Percentiles rank a stretch among this genome's conserved stretches.
These are phyloP conservation scores for Rattus rattus DNA, from an alignment of 2,113 vertebrate genomes.

Conservation along the genomic window DNA sequence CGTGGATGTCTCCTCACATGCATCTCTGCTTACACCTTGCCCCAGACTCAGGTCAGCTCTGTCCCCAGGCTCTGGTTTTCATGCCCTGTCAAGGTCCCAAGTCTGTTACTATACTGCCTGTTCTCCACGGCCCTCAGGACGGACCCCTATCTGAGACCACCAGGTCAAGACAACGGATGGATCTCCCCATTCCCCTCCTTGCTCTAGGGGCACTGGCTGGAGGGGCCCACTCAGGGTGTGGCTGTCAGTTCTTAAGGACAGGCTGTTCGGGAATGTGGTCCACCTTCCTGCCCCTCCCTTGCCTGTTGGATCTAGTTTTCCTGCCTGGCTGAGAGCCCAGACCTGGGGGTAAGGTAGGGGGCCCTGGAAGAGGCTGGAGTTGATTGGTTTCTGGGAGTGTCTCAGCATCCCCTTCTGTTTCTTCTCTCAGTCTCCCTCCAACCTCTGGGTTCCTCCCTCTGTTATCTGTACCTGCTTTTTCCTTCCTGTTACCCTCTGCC, in stretches of 20 bases:
- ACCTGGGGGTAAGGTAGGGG: not conserved
- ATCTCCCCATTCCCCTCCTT: not conserved
- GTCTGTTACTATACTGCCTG: not conserved
- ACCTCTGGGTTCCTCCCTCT: not conserved
- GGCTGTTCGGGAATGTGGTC: not conserved
- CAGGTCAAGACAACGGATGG: not conserved
- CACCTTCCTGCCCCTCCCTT: not conserved
- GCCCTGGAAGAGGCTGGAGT: not conserved
- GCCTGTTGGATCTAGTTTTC: not conserved
- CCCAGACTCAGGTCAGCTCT: not conserved
- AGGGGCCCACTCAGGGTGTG: not conserved
- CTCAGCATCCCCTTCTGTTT: not conserved
- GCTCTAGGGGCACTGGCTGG: not conserved
- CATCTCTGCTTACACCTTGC: not conserved
- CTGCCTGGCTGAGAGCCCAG: constrained; percentile 7
- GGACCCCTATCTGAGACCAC: not conserved
- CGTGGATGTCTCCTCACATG: too few species aligned
- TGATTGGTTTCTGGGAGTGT: not conserved
- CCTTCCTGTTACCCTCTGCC: not conserved
- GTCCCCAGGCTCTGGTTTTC: not conserved
- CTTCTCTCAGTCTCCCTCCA: not conserved
- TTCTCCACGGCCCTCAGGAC: not conserved
- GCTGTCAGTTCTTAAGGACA: not conserved
- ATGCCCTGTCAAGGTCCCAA: not conserved
- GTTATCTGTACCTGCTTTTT: not conserved